phyloP scores from a whole-genome alignment of 2,113 vertebrate genomes.

The Camelus bactrianus region DNA sequence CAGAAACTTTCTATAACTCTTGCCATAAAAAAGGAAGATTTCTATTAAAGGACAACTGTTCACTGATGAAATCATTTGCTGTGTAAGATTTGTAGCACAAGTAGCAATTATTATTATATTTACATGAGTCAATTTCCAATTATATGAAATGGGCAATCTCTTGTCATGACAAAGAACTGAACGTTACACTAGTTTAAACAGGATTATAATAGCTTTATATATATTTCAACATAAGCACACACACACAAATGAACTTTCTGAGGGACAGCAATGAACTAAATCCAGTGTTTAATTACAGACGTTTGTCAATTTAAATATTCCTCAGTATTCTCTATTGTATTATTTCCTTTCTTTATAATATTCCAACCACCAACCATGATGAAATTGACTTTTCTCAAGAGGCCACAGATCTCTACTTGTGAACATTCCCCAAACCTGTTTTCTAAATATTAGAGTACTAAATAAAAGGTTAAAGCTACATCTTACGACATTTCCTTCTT shows the following conservation, averaged over 20 bases:
- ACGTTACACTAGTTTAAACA: not conserved
- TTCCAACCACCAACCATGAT: not conserved
- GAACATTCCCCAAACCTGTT: not conserved
- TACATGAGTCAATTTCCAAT: constrained; percentile 1
- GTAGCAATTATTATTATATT: not conserved
- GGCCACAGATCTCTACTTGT: not conserved
- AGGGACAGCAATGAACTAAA: constrained; percentile 56
- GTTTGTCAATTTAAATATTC: constrained; percentile 14
- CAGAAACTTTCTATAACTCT: not conserved
- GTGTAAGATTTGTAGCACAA: not conserved
- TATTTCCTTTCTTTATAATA: not conserved
- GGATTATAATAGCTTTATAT: not conserved
- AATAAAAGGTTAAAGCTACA: not conserved
- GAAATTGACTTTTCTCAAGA: not conserved
- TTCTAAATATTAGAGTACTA: not conserved
- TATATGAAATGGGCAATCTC: not conserved
- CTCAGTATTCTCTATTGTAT: not conserved
- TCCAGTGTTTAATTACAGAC: constrained; percentile 28
- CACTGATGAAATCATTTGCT: not conserved
- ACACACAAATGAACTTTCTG: not conserved
- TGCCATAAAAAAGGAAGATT: not conserved
- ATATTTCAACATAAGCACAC: constrained; percentile 32
- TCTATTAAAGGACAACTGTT: not conserved
- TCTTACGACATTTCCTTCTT: constrained; percentile 27
- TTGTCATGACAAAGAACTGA: not conserved